These are phyloP conservation scores for Ametastegia equiseti DNA, from an alignment of 2,888 invertebrate genomes.

Conservation along the genomic window DNA sequence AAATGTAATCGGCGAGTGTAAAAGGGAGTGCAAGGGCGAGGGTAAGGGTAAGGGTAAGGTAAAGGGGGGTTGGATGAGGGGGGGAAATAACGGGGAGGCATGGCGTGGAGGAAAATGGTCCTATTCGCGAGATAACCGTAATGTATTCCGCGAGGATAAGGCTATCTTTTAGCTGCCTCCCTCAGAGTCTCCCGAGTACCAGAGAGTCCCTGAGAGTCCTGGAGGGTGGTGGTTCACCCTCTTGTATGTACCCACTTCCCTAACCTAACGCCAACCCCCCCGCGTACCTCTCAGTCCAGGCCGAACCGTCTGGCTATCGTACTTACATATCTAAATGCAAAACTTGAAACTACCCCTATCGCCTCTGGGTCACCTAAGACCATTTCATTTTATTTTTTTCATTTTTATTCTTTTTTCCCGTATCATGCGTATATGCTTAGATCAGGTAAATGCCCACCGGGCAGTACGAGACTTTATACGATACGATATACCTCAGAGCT, in stretches of 20 bases:
- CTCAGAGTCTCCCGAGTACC: slow-evolving; percentile 52
- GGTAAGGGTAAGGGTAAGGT: slow-evolving; percentile 45
- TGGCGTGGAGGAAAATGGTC: slow-evolving; percentile 47
- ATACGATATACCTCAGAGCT: not conserved
- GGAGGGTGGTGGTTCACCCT: slow-evolving; percentile 41
- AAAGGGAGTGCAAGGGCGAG: slow-evolving; percentile 28
- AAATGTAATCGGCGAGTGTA: slow-evolving; percentile 50
- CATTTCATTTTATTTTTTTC: slow-evolving; percentile 14
- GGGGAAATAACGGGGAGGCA: slow-evolving; percentile 44
- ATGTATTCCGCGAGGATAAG: slow-evolving; percentile 63
- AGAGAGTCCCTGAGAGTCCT: slow-evolving; percentile 49
- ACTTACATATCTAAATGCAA: slow-evolving; percentile 58
- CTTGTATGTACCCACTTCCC: slow-evolving; percentile 48
- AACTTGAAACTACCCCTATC: slow-evolving; percentile 61
- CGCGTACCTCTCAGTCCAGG: slow-evolving; percentile 2
- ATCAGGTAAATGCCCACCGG: not conserved
- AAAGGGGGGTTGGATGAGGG: slow-evolving; percentile 46
- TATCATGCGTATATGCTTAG: not conserved
- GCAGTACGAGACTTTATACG: not conserved
- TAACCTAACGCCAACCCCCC: slow-evolving; percentile 45
- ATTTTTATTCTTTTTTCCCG: not conserved
- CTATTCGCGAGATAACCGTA: slow-evolving; percentile 62
- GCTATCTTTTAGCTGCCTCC: slow-evolving; percentile 57
- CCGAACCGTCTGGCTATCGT: slow-evolving; percentile 46
- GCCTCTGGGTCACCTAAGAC: slow-evolving; percentile 5